A percentile compares a stretch with the other conserved stretches of the same genome.
Evolutionary conservation across 1,140 invertebrate species (phyloP).

Genomic region (Kradibia gibbosae): DNA sequence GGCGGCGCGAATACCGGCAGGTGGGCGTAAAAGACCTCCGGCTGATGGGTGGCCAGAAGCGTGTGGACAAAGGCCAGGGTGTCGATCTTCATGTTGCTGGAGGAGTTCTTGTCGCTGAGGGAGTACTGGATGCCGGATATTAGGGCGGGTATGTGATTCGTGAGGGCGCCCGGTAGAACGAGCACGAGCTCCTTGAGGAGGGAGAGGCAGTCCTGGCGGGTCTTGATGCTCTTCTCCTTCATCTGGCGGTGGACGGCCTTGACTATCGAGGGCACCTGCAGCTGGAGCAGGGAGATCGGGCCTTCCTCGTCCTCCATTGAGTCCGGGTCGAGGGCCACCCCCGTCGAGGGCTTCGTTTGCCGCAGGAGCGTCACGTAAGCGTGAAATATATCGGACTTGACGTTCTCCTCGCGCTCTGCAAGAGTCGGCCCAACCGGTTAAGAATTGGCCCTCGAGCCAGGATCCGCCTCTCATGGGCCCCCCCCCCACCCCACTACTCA

Average conservation of each 20-base stretch:
- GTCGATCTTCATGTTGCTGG: constrained; percentile 99
- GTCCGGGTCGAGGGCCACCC: constrained; percentile 77
- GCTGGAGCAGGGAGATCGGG: constrained; percentile 80
- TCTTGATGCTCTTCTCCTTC: constrained; percentile 95
- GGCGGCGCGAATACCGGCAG: constrained; percentile 89
- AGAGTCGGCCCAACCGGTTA: constrained; percentile 53
- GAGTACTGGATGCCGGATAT: constrained; percentile 94
- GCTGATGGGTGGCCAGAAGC: constrained; percentile 87
- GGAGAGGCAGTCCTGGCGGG: constrained; percentile 92
- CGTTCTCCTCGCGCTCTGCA: constrained; percentile 97
- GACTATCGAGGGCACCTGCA: constrained; percentile 85
- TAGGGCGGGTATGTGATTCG: constrained; percentile 87
- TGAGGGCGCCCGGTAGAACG: constrained; percentile 90
- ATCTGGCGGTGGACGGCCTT: constrained; percentile 92
- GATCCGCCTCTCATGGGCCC: no score
- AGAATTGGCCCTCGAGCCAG: no score
- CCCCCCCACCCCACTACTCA: constrained; percentile 64
- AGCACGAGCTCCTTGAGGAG: constrained; percentile 92
- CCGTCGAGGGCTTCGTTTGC: constrained; percentile 84
- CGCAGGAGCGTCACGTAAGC: constrained; percentile 94
- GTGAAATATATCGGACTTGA: constrained; percentile 98
- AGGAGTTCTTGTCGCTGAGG: constrained; percentile 93
- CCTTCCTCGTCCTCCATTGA: constrained; percentile 87
- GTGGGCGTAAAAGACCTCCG: constrained; percentile 81
- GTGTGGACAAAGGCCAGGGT: constrained; percentile 94